phyloP scores from a whole-genome alignment of 2,888 invertebrate genomes.

The Acholoe squamosa region DNA sequence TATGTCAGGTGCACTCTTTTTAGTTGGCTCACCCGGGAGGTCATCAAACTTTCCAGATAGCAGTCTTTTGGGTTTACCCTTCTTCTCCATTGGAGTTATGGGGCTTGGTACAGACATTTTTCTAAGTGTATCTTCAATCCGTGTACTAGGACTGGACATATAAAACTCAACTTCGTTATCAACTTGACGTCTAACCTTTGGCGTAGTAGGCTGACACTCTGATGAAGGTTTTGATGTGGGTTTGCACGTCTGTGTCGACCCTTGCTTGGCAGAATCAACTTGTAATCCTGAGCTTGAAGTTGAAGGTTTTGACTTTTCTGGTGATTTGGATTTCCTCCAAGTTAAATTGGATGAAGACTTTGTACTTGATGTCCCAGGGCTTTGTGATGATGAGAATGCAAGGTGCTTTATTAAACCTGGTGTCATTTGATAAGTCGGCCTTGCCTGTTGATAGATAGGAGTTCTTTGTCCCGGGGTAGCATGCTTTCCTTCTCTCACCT shows the following conservation, averaged over 20 bases:
- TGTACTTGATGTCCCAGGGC: neutral
- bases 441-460: neutral
- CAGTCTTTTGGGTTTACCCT: neutral
- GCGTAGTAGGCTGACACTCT: neutral
- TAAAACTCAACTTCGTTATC: constrained; percentile 39
- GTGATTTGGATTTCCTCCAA: no score
- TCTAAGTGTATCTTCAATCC: neutral
- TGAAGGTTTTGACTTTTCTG: neutral
- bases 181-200: neutral
- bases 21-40: neutral
- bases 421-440: neutral
- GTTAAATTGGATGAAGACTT: no score
- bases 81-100: constrained; percentile 9
- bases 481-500: neutral
- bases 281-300: no score
- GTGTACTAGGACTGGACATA: neutral
- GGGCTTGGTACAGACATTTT: neutral
- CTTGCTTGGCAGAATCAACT: no score
- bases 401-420: neutral
- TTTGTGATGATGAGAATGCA: neutral
- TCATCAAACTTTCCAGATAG: neutral
- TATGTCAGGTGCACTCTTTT: neutral
- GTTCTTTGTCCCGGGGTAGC: neutral
- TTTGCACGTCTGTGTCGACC: neutral
- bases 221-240: neutral